Evolutionary conservation across 2,888 invertebrate species (phyloP), one percentile per base, ranked within the genome.

Genomic region (Ferrisia virgata): DNA sequence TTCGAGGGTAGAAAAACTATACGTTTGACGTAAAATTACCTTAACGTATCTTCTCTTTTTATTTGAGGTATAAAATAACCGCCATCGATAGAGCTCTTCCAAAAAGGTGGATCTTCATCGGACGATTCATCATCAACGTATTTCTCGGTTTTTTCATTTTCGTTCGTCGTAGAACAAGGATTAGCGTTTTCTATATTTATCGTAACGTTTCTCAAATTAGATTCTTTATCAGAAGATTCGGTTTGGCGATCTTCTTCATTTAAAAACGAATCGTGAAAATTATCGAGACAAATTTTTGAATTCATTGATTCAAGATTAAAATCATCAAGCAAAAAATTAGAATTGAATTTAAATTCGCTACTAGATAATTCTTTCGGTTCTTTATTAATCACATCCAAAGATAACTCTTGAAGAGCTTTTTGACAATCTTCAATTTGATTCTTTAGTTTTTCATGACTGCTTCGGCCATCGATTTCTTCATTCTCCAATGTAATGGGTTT

Each of bases 91-190:
- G 86, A 86, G 58, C 85, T 87, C 39, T 86, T 85, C 86, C 86
- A 86, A 84, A 86, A 86, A n/a, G 86, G 86, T 22, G 86, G 86
- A 85, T 87, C 86, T 28, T 86, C 86, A 22, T 86, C 86, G n/a
- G 85, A 85, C 5, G 85, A 85, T 64, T 86, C 86, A 28, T 86
- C 86, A 39, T 85, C 86, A 3, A 31, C 31, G 13, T 72, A 2
- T 22, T 53, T 53, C 33, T 33, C 33, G 15, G 5, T 72, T 1
- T 64, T 64, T n/a, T n/a, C n/a, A 8, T 33, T n/a, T 33, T 72
- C 28, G 18, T 18, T 18, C 15, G 22, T 72, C n/a, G 15, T n/a
- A 33, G 33, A 28, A 33, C 0, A 8, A 5, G n/a, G 18, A 1
- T 36, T 72, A 18, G 15, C 72, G n/a, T 72, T 72, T 72, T 72